Percentiles rank a stretch among this genome's conserved stretches.
Conservation (phyloP, 2,113 vertebrate species). For the Telmatochromis sp. region DNA sequence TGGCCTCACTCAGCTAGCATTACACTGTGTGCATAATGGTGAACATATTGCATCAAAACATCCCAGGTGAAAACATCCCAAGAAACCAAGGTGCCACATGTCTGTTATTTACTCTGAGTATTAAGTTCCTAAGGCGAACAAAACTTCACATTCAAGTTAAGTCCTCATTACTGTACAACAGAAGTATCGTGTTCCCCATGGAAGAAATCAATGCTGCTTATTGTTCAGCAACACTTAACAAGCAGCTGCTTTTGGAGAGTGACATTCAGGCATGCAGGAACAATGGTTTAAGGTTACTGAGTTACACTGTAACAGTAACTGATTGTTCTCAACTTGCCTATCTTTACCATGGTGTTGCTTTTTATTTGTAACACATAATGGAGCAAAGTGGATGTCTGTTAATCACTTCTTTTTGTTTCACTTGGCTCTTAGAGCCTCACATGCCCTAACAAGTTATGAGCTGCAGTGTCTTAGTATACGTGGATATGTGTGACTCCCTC, state of each 20-base stretch:
- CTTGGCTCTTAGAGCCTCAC: background rate
- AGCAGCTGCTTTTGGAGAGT: background rate
- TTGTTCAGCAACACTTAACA: background rate
- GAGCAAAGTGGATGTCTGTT: background rate
- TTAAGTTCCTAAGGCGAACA: background rate
- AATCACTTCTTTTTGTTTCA: background rate
- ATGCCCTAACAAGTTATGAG: background rate
- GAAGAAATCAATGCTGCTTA: slow-evolving; percentile 21
- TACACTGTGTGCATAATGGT: background rate
- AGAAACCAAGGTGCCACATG: background rate
- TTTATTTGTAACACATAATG: background rate
- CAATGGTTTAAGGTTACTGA: background rate
- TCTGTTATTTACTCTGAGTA: background rate
- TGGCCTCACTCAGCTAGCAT: background rate
- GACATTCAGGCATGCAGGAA: background rate
- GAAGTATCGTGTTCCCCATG: background rate
- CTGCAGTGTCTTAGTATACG: background rate
- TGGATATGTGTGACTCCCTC: background rate
- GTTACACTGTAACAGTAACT: background rate
- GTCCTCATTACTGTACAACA: background rate
- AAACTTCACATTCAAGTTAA: background rate
- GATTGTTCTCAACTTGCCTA: background rate
- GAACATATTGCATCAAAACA: background rate
- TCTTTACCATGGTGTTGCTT: background rate
- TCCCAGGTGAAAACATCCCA: background rate